phyloP scores from a whole-genome alignment of 2,888 invertebrate genomes.

The Xiphydria camelus region DNA sequence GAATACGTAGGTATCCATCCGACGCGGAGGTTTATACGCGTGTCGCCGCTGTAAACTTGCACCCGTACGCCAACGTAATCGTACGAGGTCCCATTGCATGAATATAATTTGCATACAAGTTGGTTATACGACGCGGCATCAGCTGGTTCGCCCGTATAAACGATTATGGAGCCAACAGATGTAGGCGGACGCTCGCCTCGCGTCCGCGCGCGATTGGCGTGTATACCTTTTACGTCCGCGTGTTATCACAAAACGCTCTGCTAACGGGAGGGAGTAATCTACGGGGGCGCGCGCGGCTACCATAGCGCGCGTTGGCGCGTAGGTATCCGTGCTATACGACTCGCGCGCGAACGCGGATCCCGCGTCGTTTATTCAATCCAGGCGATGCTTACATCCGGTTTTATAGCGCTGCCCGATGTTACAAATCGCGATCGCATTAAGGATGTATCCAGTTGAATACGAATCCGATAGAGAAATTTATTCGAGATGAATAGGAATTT shows the following conservation, averaged over 20 bases:
- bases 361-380: too few relatives aligned
- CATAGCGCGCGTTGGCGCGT: too few relatives aligned
- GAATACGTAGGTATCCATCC: conserved; percentile 41
- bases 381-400: too few relatives aligned
- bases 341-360: too few relatives aligned
- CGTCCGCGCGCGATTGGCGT: conserved; percentile 34
- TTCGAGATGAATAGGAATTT: too few relatives aligned
- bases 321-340: neutral
- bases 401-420: too few relatives aligned
- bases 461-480: too few relatives aligned
- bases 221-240: conserved; percentile 36
- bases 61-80: conserved; percentile 52
- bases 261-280: conserved; percentile 49
- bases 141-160: conserved; percentile 57
- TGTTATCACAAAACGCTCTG: conserved; percentile 46
- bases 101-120: conserved; percentile 59
- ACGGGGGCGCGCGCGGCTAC: conserved; percentile 26
- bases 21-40: conserved; percentile 55
- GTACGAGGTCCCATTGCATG: conserved; percentile 56
- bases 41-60: conserved; percentile 56
- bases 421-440: too few relatives aligned
- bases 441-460: too few relatives aligned
- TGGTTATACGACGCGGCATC: conserved; percentile 54
- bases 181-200: conserved; percentile 49
- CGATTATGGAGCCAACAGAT: conserved; percentile 58